Base-by-base conservation (phyloP, 2,113 vertebrate genomes). In the Bufo gargarizans region DNA sequence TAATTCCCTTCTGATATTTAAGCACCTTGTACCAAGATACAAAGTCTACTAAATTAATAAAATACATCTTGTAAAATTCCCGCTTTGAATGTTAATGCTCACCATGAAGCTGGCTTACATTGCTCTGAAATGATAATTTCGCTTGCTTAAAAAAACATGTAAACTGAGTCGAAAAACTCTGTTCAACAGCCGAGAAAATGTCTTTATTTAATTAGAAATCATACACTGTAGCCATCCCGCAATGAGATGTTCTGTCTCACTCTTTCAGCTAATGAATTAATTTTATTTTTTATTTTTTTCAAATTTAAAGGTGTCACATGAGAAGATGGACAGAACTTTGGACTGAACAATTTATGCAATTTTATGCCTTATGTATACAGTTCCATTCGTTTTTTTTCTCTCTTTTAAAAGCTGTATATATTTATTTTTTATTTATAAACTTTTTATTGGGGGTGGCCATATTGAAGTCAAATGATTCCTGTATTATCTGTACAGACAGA, bases 1-100 rank as follows among this genome's bases (percentile, higher is more conserved):
- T 88, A 88, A 88, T 88, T 88, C 87, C 87, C 87, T 84, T 88
- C 87, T 88, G 87, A 88, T 88, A 77, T 76, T 84, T 88, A 78
- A 88, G 87, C 81, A 88, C 81, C 87, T 88, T 88, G 87, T 84
- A 88, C 71, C 79, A 49, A 83, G 86, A 88, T 82, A 65, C 79
- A 88, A 82, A 88, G 86, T 88, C 87, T 88, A 88, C 87, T 88
- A 88, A 88, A 84, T 88, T 88, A 83, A 88, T 88, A 88, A 88
- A 88, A 88, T 88, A 88, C 87, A 88, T 88, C 87, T 88, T 84
- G 87, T 88, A 67, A 53, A 65, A 77, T 56, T 74, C 81, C 71
- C 43, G 71, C 74, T 58, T 43, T 88, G 87, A 88, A 88, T 83
- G 71, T 84, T 88, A 84, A 88, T 84, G 81, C 49, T 65, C n/a